These are phyloP conservation scores for Hemibagrus wyckioides DNA, from an alignment of 2,113 vertebrate species.

Conservation along the genomic window DNA sequence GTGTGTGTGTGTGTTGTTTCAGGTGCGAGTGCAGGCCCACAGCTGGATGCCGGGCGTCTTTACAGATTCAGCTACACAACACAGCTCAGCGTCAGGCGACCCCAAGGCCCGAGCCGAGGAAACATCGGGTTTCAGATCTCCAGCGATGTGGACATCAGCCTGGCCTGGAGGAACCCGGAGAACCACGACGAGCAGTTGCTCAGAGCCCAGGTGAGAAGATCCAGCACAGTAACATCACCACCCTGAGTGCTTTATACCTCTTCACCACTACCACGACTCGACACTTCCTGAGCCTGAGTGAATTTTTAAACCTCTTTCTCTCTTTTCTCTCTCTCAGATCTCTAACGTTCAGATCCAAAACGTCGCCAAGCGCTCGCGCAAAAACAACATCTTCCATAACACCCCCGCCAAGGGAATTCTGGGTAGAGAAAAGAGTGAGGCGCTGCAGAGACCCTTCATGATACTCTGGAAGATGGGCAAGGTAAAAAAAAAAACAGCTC, in stretches of 20 bases:
- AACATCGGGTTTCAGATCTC: constrained; percentile 82
- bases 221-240: background rate
- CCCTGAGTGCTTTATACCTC: background rate
- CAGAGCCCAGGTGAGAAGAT: constrained; percentile 66
- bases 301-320: background rate
- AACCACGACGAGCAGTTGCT: constrained; percentile 89
- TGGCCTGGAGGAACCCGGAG: constrained; percentile 88
- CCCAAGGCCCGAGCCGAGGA: constrained; percentile 72
- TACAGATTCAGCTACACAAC: constrained; percentile 88
- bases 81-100: constrained; percentile 81
- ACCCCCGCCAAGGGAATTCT: constrained; percentile 76
- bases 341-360: constrained; percentile 82
- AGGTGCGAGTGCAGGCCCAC: constrained; percentile 86
- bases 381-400: constrained; percentile 82
- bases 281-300: background rate
- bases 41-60: constrained; percentile 85
- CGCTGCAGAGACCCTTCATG: constrained; percentile 83
- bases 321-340: constrained; percentile 71
- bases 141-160: constrained; percentile 78
- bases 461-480: constrained; percentile 87
- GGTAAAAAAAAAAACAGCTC: constrained; percentile 66
- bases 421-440: constrained; percentile 75
- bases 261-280: background rate
- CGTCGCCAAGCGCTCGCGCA: constrained; percentile 70
- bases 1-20: constrained; percentile 65